Percentiles rank a stretch among this genome's conserved stretches.
Conservation (phyloP, 2,113 vertebrate species). For the Regulus satrapa region DNA sequence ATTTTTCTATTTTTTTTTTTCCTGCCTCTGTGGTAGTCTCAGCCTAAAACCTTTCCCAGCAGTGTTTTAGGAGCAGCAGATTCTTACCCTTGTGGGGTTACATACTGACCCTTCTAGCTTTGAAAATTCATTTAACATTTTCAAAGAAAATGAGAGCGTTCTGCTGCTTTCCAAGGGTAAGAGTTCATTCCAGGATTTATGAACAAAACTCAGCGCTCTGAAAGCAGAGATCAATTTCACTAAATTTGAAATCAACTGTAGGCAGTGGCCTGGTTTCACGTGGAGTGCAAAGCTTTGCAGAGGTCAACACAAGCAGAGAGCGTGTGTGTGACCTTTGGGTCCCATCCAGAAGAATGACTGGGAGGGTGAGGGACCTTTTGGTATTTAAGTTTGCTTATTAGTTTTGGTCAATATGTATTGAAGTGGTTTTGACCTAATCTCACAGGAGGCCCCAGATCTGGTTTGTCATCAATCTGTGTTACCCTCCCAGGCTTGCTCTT, state of each 20-base stretch:
- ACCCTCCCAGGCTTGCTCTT: neutral
- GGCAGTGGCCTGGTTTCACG: slow-evolving; percentile 5
- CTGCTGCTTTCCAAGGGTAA: slow-evolving; percentile 31
- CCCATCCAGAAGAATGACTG: neutral
- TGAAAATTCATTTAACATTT: slow-evolving; percentile 57
- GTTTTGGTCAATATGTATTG: slow-evolving; percentile 23
- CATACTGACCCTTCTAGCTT: slow-evolving; percentile 14
- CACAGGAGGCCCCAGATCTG: neutral
- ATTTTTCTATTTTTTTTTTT: neutral
- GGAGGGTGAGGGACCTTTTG: slow-evolving; percentile 49
- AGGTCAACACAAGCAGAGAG: slow-evolving; percentile 1
- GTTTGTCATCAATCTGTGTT: neutral
- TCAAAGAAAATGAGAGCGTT: slow-evolving; percentile 1
- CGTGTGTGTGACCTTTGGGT: slow-evolving; percentile 49
- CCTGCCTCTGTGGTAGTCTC: neutral
- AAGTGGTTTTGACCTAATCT: slow-evolving; percentile 35
- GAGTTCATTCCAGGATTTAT: slow-evolving; percentile 64
- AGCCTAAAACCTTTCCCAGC: neutral
- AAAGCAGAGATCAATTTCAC: slow-evolving; percentile 60
- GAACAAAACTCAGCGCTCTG: slow-evolving; percentile 11
- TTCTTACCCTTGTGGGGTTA: neutral
- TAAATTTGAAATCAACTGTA: slow-evolving; percentile 44
- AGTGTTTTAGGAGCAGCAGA: neutral
- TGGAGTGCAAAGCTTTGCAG: neutral
- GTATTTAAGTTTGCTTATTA: slow-evolving; percentile 64